A percentile compares a stretch with the other conserved stretches of the same genome.
Evolutionary conservation across 1,140 invertebrate species (phyloP).

Genomic region (Drosophila pandora): DNA sequence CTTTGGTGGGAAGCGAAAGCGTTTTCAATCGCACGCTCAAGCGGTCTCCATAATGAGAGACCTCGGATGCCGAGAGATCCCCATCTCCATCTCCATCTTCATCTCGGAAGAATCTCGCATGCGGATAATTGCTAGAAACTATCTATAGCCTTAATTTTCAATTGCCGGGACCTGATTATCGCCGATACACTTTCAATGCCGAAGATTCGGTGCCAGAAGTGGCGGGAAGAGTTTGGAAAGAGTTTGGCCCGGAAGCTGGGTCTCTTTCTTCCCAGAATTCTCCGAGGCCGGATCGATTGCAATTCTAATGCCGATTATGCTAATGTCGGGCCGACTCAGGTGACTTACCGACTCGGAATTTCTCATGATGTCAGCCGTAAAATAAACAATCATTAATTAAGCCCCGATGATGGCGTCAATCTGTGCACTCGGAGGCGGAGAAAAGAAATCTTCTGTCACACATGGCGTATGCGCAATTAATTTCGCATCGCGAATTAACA

Average conservation of each 20-base stretch:
- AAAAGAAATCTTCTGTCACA: slow-evolving; percentile 66
- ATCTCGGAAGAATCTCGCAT: slow-evolving; percentile 42
- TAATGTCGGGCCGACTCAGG: slow-evolving; percentile 32
- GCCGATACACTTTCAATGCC: slow-evolving; percentile 3
- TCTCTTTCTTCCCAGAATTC: slow-evolving; percentile 20
- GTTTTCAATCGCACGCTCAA: slow-evolving; percentile 71
- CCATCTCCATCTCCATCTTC: not conserved
- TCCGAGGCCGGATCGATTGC: slow-evolving; percentile 36
- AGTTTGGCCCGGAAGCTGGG: not conserved
- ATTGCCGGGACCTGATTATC: slow-evolving; percentile 44
- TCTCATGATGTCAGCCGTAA: slow-evolving; percentile 74
- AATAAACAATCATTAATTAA: slow-evolving; percentile 51
- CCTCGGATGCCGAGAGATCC: slow-evolving; percentile 31
- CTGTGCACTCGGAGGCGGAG: not conserved
- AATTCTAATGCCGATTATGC: slow-evolving; percentile 59
- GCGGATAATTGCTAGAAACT: slow-evolving; percentile 44
- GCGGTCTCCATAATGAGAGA: slow-evolving; percentile 51
- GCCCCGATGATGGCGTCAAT: slow-evolving; percentile 24
- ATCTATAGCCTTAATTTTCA: slow-evolving; percentile 38
- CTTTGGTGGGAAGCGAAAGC: slow-evolving; percentile 63
- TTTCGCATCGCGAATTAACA: slow-evolving; percentile 64
- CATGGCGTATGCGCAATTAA: slow-evolving; percentile 54
- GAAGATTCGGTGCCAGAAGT: not conserved
- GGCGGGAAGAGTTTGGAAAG: too few relatives aligned
- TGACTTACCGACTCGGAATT: slow-evolving; percentile 66